Base-by-base conservation (phyloP, 2,888 invertebrate species). In the Leptogaster cylindrica region DNA sequence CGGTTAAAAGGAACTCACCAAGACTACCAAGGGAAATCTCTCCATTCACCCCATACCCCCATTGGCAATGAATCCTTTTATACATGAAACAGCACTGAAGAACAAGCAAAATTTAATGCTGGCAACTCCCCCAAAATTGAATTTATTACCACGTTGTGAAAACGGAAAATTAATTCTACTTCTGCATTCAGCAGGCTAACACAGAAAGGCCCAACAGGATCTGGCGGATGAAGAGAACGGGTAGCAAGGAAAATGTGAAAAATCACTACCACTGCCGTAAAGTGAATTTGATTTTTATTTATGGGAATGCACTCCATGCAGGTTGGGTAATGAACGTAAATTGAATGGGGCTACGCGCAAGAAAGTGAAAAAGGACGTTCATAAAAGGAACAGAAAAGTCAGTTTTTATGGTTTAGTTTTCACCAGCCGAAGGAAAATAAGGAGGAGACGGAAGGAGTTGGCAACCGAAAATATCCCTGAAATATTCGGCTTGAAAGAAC, bases 231-330 rank as follows among this genome's bases (percentile, higher is more conserved):
- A n/a, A n/a, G 2, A 33, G 6, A 20, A 2, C 5, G 20, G 27
- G 41, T 41, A 14, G 2, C 10, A 14, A 48, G 64, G 33, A 33
- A 48, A 46, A 48, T 28, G 64, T 64, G 64, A 64, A 64, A 64
- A 64, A 64, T 64, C 64, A 64, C 64, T 64, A 33, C 48, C 48
- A 25, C 48, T 33, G 28, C 64, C 48, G 46, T 64, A 48, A 64
- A 64, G 64, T 64, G 64, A 64, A 64, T 64, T 64, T 64, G 64
- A 64, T 64, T 64, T 64, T 64, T 64, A 64, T 64, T 64, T 64
- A 64, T 64, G 33, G 64, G 48, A 64, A 46, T 61, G 61, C 61
- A 61, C 44, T 61, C 44, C 16, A 14, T 61, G 61, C 61, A 61
- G 61, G 61, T 31, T 28, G 41, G 61, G 61, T 44, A 61, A 44